These are phyloP conservation scores for Phragmatobia fuliginosa DNA, from an alignment of 2,888 invertebrate species.

Conservation along the genomic window DNA sequence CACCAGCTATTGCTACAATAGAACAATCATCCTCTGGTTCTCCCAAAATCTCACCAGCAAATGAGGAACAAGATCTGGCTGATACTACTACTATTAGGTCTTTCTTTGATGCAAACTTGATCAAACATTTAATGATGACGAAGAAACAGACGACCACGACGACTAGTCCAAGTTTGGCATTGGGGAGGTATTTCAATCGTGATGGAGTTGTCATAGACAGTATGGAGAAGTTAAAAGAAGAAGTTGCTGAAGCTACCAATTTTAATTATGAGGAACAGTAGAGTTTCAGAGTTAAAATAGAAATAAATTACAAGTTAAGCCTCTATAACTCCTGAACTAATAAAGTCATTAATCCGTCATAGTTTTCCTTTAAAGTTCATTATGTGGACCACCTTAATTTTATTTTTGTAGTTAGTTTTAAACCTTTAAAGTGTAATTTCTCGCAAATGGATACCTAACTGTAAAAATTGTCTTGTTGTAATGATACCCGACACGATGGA, in stretches of 20 bases:
- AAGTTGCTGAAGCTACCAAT: not conserved
- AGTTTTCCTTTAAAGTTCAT: too few species aligned
- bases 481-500: too few species aligned
- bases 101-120: not conserved
- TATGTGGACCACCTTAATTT: too few species aligned
- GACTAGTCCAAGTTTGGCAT: not conserved
- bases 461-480: too few species aligned
- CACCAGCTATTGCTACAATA: not conserved
- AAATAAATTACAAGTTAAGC: too few species aligned
- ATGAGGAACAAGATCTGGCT: not conserved
- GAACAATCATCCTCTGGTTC: not conserved
- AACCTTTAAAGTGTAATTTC: too few species aligned
- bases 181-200: not conserved
- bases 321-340: too few species aligned
- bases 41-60: not conserved
- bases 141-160: not conserved
- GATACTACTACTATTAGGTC: not conserved
- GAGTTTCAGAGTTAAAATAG: not conserved
- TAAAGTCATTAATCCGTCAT: too few species aligned
- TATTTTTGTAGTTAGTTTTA: too few species aligned
- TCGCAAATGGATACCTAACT: too few species aligned
- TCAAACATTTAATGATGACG: constrained; percentile 2
- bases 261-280: not conserved
- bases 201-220: not conserved
- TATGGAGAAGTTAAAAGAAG: constrained; percentile 1